Conservation (phyloP, 2,888 invertebrate genomes). For the Drosophila meridiana region DNA sequence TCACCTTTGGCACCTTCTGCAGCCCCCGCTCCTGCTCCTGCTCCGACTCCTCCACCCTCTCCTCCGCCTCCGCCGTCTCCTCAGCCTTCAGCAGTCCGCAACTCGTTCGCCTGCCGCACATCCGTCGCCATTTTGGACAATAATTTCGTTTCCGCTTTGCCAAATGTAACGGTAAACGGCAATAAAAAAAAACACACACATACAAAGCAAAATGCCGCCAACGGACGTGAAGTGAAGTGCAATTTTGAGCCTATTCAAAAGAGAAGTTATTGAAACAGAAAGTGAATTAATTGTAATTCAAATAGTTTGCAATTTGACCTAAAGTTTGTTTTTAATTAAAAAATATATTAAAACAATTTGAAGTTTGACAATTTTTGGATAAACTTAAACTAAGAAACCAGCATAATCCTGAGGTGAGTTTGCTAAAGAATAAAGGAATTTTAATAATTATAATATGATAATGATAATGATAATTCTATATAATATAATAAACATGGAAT, state of each 20-base stretch:
- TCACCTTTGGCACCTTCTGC: neutral
- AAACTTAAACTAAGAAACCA: constrained; percentile 48
- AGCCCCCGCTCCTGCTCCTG: neutral
- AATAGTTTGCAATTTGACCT: neutral
- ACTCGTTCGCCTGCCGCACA: constrained; percentile 56
- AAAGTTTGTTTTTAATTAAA: neutral
- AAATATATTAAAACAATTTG: neutral
- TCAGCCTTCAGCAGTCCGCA: neutral
- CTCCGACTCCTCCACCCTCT: neutral
- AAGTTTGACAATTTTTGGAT: constrained; percentile 56
- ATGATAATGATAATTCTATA: too few species aligned
- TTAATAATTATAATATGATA: neutral
- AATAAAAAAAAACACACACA: constrained; percentile 3
- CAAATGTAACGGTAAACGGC: constrained; percentile 42
- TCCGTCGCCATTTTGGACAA: constrained; percentile 72
- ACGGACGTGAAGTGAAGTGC: constrained; percentile 23
- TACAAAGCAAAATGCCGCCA: constrained; percentile 34
- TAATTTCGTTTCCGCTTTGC: constrained; percentile 66
- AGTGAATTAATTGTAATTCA: constrained; percentile 5
- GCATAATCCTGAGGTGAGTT: constrained; percentile 75
- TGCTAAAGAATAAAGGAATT: neutral
- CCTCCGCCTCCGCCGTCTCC: neutral
- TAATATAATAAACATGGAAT: too few species aligned
- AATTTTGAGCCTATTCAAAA: neutral
- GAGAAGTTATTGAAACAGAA: neutral